Evolutionary conservation across 2,797 vertebrate genomes (phyloP).

Genomic region (Esox masquinongy): DNA sequence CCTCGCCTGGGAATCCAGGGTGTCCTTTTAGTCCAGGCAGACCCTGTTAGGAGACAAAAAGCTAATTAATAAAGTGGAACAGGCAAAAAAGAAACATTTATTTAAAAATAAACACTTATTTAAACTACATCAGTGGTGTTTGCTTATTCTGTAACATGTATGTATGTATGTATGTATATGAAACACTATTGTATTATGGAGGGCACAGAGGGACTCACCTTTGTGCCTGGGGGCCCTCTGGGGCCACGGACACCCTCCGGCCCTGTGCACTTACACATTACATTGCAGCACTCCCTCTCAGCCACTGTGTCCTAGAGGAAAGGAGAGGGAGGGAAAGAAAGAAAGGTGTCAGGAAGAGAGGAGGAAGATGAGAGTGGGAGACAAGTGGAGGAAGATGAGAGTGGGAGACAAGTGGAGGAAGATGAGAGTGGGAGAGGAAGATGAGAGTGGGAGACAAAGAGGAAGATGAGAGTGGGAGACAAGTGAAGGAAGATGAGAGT

Average conservation of each 20-base stretch:
- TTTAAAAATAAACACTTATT: too few relatives aligned
- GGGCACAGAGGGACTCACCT: constrained; percentile 70
- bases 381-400: too few relatives aligned
- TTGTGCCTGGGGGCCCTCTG: constrained; percentile 68
- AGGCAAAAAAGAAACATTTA: background rate
- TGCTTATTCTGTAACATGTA: background rate
- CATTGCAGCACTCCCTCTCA: constrained; percentile 81
- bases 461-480: too few relatives aligned
- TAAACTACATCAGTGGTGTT: background rate
- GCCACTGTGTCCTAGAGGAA: constrained; percentile 75
- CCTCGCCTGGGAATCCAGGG: constrained; percentile 84
- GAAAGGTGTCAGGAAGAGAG: background rate
- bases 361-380: background rate
- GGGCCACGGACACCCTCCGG: constrained; percentile 74
- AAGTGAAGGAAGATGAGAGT: too few relatives aligned
- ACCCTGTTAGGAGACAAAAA: constrained; percentile 71
- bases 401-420: too few relatives aligned
- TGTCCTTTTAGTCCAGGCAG: constrained; percentile 71
- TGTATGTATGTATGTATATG: background rate
- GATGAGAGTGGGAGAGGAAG: too few relatives aligned
- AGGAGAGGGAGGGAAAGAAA: background rate
- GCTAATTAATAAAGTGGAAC: background rate
- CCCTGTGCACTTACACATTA: constrained; percentile 83
- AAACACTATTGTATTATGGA: background rate
- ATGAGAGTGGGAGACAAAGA: too few relatives aligned